Base-by-base conservation (phyloP, 2,888 invertebrate species). In the Poecilus cupreus region DNA sequence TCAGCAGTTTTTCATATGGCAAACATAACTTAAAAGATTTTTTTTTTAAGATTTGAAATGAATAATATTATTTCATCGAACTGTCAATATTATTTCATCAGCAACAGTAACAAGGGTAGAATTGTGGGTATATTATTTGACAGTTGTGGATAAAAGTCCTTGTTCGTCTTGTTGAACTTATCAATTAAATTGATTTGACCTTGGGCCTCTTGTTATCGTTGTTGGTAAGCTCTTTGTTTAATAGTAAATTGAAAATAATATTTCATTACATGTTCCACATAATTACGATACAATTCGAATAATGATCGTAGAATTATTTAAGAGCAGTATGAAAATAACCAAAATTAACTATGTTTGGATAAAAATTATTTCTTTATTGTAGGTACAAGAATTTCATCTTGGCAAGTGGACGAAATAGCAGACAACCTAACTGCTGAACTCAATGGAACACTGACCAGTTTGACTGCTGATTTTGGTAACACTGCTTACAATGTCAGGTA, bases 401-500 rank as follows among this genome's bases (percentile, higher is more conserved):
- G 92, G 87, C 91, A 91, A 85, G 91, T 92, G 78, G 92, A 92
- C 81, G 94, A 94, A 85, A 91, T 94, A 74, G 91, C 92, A 83
- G 93, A 93, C 83, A 92, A 92, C 64, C 89, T 94, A 83, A 94
- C 94, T 20, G 93, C 93, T 32, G 94, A 94, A 87, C 93, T 95
- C 85, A 94, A 95, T 88, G 93, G 93, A 54, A 93, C 94, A n/a
- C 89, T 95, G 18, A 93, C 93, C 2, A 93, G 93, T 8, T 90
- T 95, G 46, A 93, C 94, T 16, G 92, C 93, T 22, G 94, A 95
- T 87, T 89, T 94, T 72, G 92, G 92, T 46, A 91, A 91, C 51
- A 91, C 91, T 83, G 91, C 93, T 11, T 94, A 94, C 86, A 93
- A 92, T 85, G 94, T 94, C 91, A 93, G 93, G 93, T 94, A 86